Evolutionary conservation across 2,113 vertebrate species (phyloP), one percentile per base, ranked within the genome.

Genomic region (Morone chrysops): DNA sequence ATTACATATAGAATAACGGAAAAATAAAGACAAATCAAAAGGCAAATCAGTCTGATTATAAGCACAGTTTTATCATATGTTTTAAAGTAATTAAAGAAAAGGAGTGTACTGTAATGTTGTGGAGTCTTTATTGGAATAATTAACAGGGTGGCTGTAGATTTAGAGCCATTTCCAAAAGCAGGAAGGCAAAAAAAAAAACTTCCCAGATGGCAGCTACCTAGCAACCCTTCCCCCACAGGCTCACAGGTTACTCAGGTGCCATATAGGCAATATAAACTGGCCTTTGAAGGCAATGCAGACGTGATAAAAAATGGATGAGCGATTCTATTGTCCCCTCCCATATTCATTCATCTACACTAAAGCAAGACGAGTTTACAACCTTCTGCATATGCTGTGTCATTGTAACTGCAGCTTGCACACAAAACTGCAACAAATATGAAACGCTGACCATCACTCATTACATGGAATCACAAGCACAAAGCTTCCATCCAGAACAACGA

Each of bases 231-330:
- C 78, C 50, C 82, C 69, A 50, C 38, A 2, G 74, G 43, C 53
- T 22, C 38, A 2, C 47, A 67, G 78, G 14, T 81, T 68, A 83
- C 69, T 61, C 75, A 60, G 76, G 68, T 84, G 45, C 40, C 43
- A 56, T 75, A 81, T 66, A 77, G 62, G 22, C 66, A 70, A 72
- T 22, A 60, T 45, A 71, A 53, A 65, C 71, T 47, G 66, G 63
- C 56, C 86, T 82, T 78, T 66, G 53, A 60, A 48, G 80, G 73
- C 75, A 88, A 83, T 8, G 72, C 38, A 48, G 74, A 67, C n/a
- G 54, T 51, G 20, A 82, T 92, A 62, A 90, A 91, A 80, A 82
- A 91, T 92, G 76, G 47, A 92, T 86, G 67, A 87, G 71, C 73
- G 63, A 53, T 75, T 81, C 36, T 16, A 17, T 61, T 22, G 47